phyloP scores from a whole-genome alignment of 2,888 invertebrate genomes.

The Chrysolina haemoptera region DNA sequence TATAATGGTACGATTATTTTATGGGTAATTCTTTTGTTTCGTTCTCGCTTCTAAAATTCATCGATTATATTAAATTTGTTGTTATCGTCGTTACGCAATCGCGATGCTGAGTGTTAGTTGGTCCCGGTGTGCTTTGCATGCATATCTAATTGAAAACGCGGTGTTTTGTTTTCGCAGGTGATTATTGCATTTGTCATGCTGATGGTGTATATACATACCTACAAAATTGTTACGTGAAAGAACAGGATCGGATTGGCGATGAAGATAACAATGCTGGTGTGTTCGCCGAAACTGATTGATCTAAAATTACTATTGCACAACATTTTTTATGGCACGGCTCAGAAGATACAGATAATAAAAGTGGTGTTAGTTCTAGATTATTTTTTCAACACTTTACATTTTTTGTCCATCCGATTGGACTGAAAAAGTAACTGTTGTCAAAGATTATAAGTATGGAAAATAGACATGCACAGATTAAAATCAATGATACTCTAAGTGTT shows the following conservation, averaged over 20 bases:
- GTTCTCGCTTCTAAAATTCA: neutral
- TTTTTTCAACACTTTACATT: too few species aligned
- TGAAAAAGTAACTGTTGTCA: too few species aligned
- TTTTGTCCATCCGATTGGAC: too few species aligned
- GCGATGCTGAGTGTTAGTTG: neutral
- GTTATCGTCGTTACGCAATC: slow-evolving; percentile 22
- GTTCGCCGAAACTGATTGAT: too few species aligned
- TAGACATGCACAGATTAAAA: too few species aligned
- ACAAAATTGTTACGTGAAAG: neutral
- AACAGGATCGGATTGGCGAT: neutral
- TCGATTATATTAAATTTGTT: slow-evolving; percentile 22
- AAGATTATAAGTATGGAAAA: too few species aligned
- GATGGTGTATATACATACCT: neutral
- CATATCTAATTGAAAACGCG: slow-evolving; percentile 26
- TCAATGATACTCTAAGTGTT: too few species aligned
- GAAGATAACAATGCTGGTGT: neutral
- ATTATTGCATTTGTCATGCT: slow-evolving; percentile 27
- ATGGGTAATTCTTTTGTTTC: slow-evolving; percentile 48
- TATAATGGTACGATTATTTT: slow-evolving; percentile 41
- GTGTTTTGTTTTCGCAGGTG: slow-evolving; percentile 27
- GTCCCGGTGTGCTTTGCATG: slow-evolving; percentile 18
- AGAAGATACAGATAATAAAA: too few species aligned
- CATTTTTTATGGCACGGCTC: too few species aligned
- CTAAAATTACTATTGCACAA: too few species aligned
- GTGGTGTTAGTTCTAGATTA: too few species aligned